Evolutionary conservation across 2,888 invertebrate genomes (phyloP).

Genomic region (Diaphora mendica): DNA sequence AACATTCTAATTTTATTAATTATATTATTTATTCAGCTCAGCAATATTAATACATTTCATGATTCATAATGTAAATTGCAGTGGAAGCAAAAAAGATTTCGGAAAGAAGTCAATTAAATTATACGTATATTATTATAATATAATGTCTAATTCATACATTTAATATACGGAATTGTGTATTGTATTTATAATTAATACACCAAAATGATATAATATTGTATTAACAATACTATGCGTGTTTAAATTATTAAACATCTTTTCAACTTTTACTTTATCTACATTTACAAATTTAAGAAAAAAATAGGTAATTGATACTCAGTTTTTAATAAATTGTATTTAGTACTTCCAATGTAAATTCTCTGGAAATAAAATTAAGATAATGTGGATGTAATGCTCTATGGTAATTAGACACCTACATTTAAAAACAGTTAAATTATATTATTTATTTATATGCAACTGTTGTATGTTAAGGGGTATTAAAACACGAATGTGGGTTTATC

Average conservation of each 20-base stretch:
- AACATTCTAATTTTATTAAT: not conserved
- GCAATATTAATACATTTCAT: no score
- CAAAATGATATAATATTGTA: constrained; percentile 26
- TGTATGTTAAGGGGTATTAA: no score
- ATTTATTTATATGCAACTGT: no score
- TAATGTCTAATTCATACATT: not conserved
- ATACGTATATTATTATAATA: constrained; percentile 39
- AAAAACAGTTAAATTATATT: not conserved
- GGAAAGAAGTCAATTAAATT: constrained; percentile 51
- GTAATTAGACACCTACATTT: constrained; percentile 13
- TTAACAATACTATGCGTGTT: constrained; percentile 22
- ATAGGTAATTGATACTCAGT: not conserved
- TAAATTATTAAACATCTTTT: not conserved
- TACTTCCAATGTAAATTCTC: constrained; percentile 32
- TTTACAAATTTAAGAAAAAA: not conserved
- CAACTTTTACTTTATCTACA: not conserved
- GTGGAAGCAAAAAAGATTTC: constrained; percentile 27
- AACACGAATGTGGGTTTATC: no score
- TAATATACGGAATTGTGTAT: not conserved
- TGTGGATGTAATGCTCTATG: no score
- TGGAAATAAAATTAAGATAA: constrained; percentile 35
- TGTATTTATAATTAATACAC: not conserved
- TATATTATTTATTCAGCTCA: not conserved
- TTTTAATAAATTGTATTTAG: not conserved
- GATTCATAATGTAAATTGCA: no score